Percentiles rank a stretch among this genome's conserved stretches.
Conservation (phyloP, 1,140 invertebrate species). For the Grapholita molesta region DNA sequence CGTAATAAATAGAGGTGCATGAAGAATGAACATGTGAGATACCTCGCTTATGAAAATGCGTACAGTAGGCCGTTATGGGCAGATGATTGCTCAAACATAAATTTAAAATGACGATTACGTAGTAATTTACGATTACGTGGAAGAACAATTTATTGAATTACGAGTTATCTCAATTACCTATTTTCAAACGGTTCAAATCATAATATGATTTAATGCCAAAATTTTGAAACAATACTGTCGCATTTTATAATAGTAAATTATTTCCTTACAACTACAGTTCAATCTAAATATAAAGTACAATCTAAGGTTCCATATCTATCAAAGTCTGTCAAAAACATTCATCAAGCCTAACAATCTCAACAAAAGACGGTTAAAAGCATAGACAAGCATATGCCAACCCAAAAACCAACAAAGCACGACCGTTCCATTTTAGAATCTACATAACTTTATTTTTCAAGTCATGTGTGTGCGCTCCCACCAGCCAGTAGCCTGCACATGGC, state of each 20-base stretch:
- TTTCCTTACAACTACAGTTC: too few relatives aligned
- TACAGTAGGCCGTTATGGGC: background rate
- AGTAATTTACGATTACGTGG: too few relatives aligned
- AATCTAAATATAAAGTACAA: too few relatives aligned
- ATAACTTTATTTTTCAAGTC: constrained; percentile 43
- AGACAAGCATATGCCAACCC: constrained; percentile 4
- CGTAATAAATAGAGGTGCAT: background rate
- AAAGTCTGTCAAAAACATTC: background rate
- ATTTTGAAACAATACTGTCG: too few relatives aligned
- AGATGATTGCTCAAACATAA: background rate
- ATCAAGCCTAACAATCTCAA: constrained; percentile 1
- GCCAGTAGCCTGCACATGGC: constrained; percentile 65
- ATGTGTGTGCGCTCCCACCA: constrained; percentile 65
- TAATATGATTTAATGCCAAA: too few relatives aligned
- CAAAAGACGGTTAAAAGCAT: constrained; percentile 18
- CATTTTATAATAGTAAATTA: too few relatives aligned
- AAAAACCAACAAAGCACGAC: constrained; percentile 30
- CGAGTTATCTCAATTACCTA: background rate
- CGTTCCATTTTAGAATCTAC: constrained; percentile 47
- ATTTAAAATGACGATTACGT: too few relatives aligned
- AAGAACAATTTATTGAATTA: background rate
- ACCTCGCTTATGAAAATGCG: background rate
- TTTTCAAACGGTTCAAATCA: too few relatives aligned
- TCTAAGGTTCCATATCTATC: too few relatives aligned
- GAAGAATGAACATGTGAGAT: background rate